Conservation (phyloP, 1,140 invertebrate genomes). For the Euschistus heros region DNA sequence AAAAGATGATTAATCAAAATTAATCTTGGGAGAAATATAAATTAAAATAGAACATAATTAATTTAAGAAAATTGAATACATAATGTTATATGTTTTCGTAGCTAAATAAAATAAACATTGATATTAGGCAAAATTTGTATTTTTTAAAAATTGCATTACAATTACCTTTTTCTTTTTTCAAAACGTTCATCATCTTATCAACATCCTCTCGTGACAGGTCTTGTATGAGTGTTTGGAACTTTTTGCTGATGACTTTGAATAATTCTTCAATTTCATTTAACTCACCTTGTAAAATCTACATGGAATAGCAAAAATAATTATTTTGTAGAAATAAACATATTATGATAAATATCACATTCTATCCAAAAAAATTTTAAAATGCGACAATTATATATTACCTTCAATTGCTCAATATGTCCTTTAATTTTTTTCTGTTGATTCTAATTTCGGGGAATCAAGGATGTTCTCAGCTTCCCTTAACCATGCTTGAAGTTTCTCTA, state of each 20-base stretch:
- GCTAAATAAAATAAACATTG: no score
- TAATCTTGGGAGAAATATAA: no score
- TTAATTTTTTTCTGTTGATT: conserved; percentile 66
- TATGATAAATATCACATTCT: no score
- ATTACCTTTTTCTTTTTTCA: conserved; percentile 71
- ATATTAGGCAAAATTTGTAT: neutral
- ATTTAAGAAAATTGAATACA: no score
- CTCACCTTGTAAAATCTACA: conserved; percentile 55
- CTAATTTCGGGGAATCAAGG: conserved; percentile 51
- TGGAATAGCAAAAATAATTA: conserved; percentile 2
- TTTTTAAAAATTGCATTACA: neutral
- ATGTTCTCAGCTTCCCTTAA: conserved; percentile 61
- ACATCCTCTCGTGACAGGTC: conserved; percentile 84
- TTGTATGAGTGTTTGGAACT: conserved; percentile 79
- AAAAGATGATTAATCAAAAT: no score
- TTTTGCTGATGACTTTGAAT: conserved; percentile 79
- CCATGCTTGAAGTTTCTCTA: conserved; percentile 68
- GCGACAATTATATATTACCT: conserved; percentile 36
- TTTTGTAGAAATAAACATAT: no score
- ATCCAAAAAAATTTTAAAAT: no score
- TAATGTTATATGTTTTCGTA: no score
- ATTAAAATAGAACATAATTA: no score
- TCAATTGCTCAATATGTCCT: conserved; percentile 65
- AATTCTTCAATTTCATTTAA: conserved; percentile 78
- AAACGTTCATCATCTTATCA: conserved; percentile 73